Percentiles rank a stretch among this genome's conserved stretches.
Conservation (phyloP, 2,888 invertebrate genomes). For the Hedychridium roseum region DNA sequence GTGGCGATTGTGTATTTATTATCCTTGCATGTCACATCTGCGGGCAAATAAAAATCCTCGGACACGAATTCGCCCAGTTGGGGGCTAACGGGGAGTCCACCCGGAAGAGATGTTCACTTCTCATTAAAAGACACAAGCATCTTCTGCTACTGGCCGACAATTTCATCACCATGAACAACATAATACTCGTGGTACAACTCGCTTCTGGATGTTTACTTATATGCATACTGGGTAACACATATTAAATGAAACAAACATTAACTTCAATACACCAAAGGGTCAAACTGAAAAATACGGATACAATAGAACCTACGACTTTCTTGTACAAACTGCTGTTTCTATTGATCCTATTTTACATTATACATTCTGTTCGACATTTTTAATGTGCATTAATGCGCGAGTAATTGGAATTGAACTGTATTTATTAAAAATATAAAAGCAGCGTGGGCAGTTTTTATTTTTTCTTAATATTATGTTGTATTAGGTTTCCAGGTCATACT, state of each 20-base stretch:
- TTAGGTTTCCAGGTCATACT: constrained; percentile 32
- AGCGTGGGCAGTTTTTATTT: no score
- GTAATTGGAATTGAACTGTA: constrained; percentile 5
- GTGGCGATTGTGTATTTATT: constrained; percentile 14
- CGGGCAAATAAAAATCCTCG: constrained; percentile 15
- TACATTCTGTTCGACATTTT: no score
- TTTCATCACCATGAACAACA: constrained; percentile 5
- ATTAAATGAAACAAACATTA: constrained; percentile 9
- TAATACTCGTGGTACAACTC: constrained; percentile 6
- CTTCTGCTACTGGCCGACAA: background rate
- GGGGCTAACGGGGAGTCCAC: background rate
- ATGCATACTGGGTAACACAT: constrained; percentile 8
- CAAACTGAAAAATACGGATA: no score
- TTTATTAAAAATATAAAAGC: no score
- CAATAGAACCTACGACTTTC: no score
- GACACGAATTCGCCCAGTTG: constrained; percentile 1
- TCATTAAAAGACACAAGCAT: constrained; percentile 2
- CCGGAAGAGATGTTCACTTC: background rate
- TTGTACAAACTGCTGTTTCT: constrained; percentile 3
- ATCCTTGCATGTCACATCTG: constrained; percentile 8
- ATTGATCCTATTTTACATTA: no score
- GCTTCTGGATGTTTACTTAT: constrained; percentile 4
- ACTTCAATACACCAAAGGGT: background rate
- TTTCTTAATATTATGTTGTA: no score
- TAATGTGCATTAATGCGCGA: no score